Evolutionary conservation across 2,113 vertebrate species (phyloP).

Genomic region (Seriola rivoliana): DNA sequence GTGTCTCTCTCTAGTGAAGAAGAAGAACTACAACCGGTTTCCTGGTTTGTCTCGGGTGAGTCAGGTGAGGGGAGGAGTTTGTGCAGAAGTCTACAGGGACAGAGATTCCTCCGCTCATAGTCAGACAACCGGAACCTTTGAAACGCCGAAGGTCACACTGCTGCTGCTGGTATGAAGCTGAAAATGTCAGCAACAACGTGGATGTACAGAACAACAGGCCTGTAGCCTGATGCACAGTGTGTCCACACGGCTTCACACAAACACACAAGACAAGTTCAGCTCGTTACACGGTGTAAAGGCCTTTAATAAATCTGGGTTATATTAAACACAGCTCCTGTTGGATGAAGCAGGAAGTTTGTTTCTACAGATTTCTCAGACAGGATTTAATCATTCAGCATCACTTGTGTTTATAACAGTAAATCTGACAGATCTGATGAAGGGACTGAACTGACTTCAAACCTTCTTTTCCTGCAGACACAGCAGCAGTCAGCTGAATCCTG

Average conservation of each 20-base stretch:
- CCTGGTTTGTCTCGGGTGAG: too few relatives aligned
- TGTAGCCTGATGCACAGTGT: not conserved
- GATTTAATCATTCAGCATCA: too few relatives aligned
- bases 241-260: not conserved
- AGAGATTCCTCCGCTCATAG: too few relatives aligned
- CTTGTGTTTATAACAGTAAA: not conserved
- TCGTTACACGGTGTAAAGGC: not conserved
- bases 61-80: too few relatives aligned
- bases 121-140: too few relatives aligned
- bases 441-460: not conserved
- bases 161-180: constrained; percentile 4
- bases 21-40: too few relatives aligned
- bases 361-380: too few relatives aligned
- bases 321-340: not conserved
- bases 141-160: constrained; percentile 31
- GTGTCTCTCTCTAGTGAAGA: too few relatives aligned
- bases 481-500: not conserved
- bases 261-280: not conserved
- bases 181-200: not conserved
- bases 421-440: not conserved
- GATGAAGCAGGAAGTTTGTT: not conserved
- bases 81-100: too few relatives aligned
- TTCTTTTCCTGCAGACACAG: too few relatives aligned
- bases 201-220: not conserved
- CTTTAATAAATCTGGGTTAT: not conserved